A percentile compares a stretch with the other conserved stretches of the same genome.
Evolutionary conservation across 1,140 invertebrate species (phyloP).

Genomic region (Micrasema minimum): DNA sequence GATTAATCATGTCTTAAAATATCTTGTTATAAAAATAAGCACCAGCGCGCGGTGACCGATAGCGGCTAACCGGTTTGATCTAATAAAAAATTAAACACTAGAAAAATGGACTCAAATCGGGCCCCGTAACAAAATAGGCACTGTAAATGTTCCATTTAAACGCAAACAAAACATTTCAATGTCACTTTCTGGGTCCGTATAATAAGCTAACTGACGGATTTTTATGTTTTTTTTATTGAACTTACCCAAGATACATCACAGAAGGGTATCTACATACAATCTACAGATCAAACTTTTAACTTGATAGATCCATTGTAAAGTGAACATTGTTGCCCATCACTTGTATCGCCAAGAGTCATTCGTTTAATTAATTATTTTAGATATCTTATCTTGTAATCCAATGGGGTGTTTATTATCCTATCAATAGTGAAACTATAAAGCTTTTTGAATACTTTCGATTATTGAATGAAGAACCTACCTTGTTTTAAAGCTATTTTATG

Average conservation of each 20-base stretch:
- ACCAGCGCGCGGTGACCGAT: constrained; percentile 32
- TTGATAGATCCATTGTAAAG: neutral
- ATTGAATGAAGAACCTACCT: no score
- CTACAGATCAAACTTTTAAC: neutral
- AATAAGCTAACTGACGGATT: neutral
- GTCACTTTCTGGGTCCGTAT: constrained; percentile 28
- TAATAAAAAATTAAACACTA: constrained; percentile 33
- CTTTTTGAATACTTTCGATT: no score
- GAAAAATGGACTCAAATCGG: constrained; percentile 15
- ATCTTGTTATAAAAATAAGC: constrained; percentile 31
- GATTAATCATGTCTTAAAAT: constrained; percentile 48
- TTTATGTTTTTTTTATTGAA: no score
- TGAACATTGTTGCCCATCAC: no score
- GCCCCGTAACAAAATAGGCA: constrained; percentile 19
- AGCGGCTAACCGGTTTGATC: constrained; percentile 41
- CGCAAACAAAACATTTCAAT: constrained; percentile 42
- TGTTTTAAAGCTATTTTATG: no score
- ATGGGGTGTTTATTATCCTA: no score
- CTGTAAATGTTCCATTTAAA: constrained; percentile 35
- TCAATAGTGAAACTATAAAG: no score
- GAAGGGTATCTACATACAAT: no score
- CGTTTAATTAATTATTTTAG: no score
- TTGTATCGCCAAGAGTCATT: no score
- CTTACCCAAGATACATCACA: no score
- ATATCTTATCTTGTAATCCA: no score